Evolutionary conservation across 2,888 invertebrate genomes (phyloP).

Genomic region (Drosophila diplacantha): DNA sequence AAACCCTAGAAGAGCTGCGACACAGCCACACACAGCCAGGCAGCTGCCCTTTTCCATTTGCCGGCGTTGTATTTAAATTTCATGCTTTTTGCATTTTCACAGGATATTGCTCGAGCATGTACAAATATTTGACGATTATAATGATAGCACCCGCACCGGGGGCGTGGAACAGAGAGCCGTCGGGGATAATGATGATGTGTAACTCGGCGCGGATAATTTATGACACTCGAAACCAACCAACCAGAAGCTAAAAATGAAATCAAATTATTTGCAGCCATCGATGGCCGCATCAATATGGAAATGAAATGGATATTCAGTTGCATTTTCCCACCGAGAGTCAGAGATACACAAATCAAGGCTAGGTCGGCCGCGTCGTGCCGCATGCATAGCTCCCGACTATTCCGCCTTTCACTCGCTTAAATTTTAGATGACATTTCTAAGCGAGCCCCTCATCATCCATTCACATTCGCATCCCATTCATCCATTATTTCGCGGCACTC

Average conservation of each 20-base stretch:
- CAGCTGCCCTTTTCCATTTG: slow-evolving; percentile 42
- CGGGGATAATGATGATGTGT: slow-evolving; percentile 44
- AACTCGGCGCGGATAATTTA: slow-evolving; percentile 41
- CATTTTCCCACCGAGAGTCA: slow-evolving; percentile 15
- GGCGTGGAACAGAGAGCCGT: slow-evolving; percentile 17
- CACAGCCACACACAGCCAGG: slow-evolving; percentile 5
- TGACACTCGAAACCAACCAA: slow-evolving; percentile 22
- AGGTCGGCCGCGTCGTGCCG: not conserved
- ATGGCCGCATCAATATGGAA: slow-evolving; percentile 41
- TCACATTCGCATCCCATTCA: slow-evolving; percentile 30
- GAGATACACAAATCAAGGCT: slow-evolving; percentile 24
- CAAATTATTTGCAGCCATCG: slow-evolving; percentile 36
- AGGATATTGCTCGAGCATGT: slow-evolving; percentile 44
- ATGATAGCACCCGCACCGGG: slow-evolving; percentile 26
- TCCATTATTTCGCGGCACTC: slow-evolving; percentile 31
- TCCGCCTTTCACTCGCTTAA: slow-evolving; percentile 44
- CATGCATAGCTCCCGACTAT: slow-evolving; percentile 15
- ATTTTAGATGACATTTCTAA: slow-evolving; percentile 59
- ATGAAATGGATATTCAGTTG: slow-evolving; percentile 37
- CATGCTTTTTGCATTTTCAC: slow-evolving; percentile 50
- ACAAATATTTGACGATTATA: slow-evolving; percentile 50
- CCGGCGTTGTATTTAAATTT: slow-evolving; percentile 42
- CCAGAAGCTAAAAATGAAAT: slow-evolving; percentile 38
- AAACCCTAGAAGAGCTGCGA: slow-evolving; percentile 14
- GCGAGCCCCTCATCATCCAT: slow-evolving; percentile 34